phyloP scores from a whole-genome alignment of 2,113 vertebrate genomes.

The Condylura cristata region DNA sequence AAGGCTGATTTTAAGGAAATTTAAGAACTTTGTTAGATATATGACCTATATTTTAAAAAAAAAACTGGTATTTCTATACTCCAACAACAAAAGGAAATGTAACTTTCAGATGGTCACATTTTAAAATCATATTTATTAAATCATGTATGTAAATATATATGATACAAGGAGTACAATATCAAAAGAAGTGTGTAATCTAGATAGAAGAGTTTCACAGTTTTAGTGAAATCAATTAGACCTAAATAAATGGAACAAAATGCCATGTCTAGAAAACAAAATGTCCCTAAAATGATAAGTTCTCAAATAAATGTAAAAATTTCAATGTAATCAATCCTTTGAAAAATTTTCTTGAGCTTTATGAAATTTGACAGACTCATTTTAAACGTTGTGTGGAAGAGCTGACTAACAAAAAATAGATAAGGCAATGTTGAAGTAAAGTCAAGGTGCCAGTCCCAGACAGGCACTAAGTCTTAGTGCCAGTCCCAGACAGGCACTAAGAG shows the following conservation, averaged over 20 bases:
- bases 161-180: neutral
- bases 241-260: neutral
- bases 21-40: neutral
- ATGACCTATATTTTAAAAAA: neutral
- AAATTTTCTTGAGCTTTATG: neutral
- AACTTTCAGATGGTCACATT: neutral
- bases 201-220: neutral
- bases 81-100: neutral
- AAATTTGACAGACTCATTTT: neutral
- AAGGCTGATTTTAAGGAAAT: neutral
- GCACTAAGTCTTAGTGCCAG: too few species aligned
- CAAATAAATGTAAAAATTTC: neutral
- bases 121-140: neutral
- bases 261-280: neutral
- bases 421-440: neutral
- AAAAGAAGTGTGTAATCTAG: neutral
- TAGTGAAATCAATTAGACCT: neutral
- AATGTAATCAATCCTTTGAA: neutral
- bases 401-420: neutral
- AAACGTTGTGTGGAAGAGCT: neutral
- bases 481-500: neutral
- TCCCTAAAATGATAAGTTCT: neutral
- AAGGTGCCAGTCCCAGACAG: too few species aligned
- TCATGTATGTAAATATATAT: neutral
- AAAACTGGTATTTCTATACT: neutral